Percentiles rank a stretch among this genome's conserved stretches.
phyloP scores from a whole-genome alignment of 2,113 vertebrate species.

The Genyomyrus donnyi region DNA sequence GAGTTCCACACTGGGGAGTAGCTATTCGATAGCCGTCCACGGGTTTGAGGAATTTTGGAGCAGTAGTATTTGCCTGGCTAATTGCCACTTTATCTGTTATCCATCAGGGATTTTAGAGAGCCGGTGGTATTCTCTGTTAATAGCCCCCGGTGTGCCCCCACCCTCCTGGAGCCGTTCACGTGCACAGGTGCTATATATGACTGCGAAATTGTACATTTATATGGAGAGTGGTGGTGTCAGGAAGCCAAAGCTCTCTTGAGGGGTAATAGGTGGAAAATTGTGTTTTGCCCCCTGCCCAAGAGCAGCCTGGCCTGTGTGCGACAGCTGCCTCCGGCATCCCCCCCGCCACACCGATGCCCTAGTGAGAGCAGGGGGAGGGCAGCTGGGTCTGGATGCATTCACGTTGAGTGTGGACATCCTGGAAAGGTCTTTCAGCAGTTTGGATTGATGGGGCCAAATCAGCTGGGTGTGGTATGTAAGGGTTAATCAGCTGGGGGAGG shows the following conservation, averaged over 20 bases:
- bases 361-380: not conserved
- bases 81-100: not conserved
- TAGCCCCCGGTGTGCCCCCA: not conserved
- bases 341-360: not conserved
- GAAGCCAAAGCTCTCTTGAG: constrained; percentile 8
- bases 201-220: not conserved
- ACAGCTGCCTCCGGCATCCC: not conserved
- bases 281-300: constrained; percentile 12
- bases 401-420: not conserved
- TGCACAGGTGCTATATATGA: not conserved
- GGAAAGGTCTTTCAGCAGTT: not conserved
- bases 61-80: not conserved
- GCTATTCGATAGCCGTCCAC: not conserved
- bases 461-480: not conserved
- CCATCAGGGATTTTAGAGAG: not conserved
- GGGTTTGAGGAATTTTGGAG: not conserved
- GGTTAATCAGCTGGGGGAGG: not conserved
- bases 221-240: not conserved
- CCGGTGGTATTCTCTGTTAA: not conserved
- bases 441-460: not conserved
- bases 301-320: constrained; percentile 2
- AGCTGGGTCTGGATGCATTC: not conserved
- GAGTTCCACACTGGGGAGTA: not conserved
- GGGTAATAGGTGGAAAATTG: constrained; percentile 26
- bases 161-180: not conserved